Base-by-base conservation (phyloP, 2,113 vertebrate genomes). In the Geococcyx californianus region DNA sequence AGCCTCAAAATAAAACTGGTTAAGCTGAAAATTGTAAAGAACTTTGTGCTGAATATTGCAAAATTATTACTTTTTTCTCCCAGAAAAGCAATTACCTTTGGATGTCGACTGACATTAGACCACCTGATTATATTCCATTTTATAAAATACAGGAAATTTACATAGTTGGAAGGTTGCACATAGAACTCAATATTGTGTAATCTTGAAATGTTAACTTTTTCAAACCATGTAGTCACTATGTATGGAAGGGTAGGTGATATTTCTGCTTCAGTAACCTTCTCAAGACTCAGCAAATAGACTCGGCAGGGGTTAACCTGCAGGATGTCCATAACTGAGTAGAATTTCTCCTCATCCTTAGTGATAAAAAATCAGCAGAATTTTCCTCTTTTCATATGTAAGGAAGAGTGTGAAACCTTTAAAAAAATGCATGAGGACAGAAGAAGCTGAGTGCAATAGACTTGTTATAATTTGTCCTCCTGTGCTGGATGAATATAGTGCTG, bases 151-250 rank as follows among this genome's bases (percentile, higher is more conserved):
- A 8, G 28, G n/a, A n/a, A 86, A 95, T 92, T 88, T 94, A 49
- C 85, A 84, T 92, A 95, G 24, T 54, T 93, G 44, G 76, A 95
- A 90, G 47, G n/a, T 34, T 90, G 79, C 38, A 56, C 36, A n/a
- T 47, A 68, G 72, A 92, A 86, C 52, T 88, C 85, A 68, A 16
- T 78, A 77, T 90, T 81, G 42, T 77, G 68, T 95, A 92, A 93
- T 93, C 90, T 87, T 80, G 59, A 84, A 96, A 94, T 78, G 68
- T 84, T 95, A 90, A 94, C 93, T 90, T 96, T 95, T 92, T 90
- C 88, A 80, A 94, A 64, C 51, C 52, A 28, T 78, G 72, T 75
- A 91, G 80, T 92, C 72, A 77, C 68, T 93, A 79, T 93, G 17
- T 67, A 68, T 62, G 66, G 68, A 91, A 81, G 28, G 62, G 25